These are phyloP conservation scores for Novumbra hubbsi DNA, from an alignment of 2,797 vertebrate genomes.

Conservation along the genomic window DNA sequence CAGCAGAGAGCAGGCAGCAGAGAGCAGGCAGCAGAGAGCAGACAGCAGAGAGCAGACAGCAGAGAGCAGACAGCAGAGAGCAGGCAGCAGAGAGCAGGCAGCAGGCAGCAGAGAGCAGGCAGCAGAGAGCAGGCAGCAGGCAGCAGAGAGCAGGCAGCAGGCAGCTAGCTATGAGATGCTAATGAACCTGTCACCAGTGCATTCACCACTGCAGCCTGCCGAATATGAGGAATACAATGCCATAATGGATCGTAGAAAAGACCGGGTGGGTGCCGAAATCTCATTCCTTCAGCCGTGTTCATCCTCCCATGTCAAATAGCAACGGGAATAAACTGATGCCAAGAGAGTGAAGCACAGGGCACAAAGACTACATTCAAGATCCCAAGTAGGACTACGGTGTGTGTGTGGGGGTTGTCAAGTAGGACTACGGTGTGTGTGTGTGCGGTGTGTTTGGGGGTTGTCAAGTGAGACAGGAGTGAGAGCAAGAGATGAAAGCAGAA, in stretches of 20 bases:
- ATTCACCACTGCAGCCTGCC: background rate
- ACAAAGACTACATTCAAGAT: background rate
- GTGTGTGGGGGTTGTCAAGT: background rate
- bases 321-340: background rate
- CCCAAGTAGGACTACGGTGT: background rate
- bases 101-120: too few species aligned
- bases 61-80: too few species aligned
- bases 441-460: slow-evolving; percentile 12
- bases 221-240: background rate
- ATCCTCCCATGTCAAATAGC: background rate
- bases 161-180: background rate
- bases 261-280: background rate
- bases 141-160: too few species aligned
- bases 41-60: too few species aligned
- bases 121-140: too few species aligned
- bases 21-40: too few species aligned
- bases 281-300: background rate
- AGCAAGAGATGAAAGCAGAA: slow-evolving; percentile 21
- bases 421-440: background rate
- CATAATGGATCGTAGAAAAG: background rate
- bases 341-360: background rate
- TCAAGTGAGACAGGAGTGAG: background rate
- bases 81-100: too few species aligned
- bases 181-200: background rate
- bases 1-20: too few species aligned